These are phyloP conservation scores for Dichetophora obliterata DNA, from an alignment of 2,888 invertebrate genomes.

Conservation along the genomic window DNA sequence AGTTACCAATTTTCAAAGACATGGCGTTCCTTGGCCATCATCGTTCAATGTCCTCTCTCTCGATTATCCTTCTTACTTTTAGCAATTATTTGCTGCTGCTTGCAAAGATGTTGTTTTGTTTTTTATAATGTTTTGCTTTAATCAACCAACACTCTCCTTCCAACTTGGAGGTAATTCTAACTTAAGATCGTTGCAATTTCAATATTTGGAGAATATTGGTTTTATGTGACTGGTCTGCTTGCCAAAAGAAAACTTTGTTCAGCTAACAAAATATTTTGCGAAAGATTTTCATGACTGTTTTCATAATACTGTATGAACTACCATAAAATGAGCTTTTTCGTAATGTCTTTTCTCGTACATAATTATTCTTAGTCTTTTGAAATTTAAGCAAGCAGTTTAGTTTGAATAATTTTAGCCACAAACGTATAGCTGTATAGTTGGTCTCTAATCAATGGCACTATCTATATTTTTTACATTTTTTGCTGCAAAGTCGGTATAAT, in stretches of 20 bases:
- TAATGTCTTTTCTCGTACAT: too few relatives aligned
- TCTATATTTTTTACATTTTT: too few relatives aligned
- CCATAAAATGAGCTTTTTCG: too few relatives aligned
- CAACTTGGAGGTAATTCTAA: background rate
- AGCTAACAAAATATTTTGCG: too few relatives aligned
- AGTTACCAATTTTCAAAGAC: background rate
- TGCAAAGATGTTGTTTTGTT: conserved; percentile 6
- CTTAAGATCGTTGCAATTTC: background rate
- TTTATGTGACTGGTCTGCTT: background rate
- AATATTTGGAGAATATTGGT: conserved; percentile 29
- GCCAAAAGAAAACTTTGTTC: background rate
- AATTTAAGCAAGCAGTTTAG: too few relatives aligned
- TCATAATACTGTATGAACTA: too few relatives aligned
- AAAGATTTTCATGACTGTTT: too few relatives aligned
- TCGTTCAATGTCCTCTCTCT: conserved; percentile 35
- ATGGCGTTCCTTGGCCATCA: background rate
- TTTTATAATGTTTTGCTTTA: background rate
- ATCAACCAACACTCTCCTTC: background rate
- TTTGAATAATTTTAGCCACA: too few relatives aligned
- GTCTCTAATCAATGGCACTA: too few relatives aligned
- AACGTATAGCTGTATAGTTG: too few relatives aligned
- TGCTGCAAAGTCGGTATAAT: too few relatives aligned
- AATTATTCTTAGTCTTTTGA: too few relatives aligned
- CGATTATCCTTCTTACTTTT: conserved; percentile 33
- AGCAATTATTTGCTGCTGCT: conserved; percentile 37